Percentiles rank a stretch among this genome's conserved stretches.
phyloP scores from a whole-genome alignment of 2,888 invertebrate species.

The Nephrotoma appendiculata region DNA sequence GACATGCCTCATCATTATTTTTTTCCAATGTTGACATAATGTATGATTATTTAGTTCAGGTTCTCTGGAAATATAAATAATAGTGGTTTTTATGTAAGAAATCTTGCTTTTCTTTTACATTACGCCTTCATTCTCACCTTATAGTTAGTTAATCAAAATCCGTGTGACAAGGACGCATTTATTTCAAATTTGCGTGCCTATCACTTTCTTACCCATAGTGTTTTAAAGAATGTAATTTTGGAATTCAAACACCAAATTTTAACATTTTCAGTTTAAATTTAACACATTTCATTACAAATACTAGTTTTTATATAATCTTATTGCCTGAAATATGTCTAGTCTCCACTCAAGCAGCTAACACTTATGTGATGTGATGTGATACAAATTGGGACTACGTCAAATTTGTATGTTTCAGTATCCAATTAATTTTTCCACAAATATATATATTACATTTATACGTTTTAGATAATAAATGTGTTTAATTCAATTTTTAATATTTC shows the following conservation, averaged over 20 bases:
- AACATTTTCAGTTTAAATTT: not conserved
- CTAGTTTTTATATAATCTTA: not conserved
- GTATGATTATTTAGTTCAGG: not conserved
- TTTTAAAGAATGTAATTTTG: not conserved
- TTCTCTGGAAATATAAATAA: not conserved
- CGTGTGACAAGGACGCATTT: not conserved
- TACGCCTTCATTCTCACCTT: not conserved
- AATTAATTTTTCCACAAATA: not conserved
- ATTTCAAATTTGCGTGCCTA: not conserved
- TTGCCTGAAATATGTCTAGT: not conserved
- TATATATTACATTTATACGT: not conserved
- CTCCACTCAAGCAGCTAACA: not conserved
- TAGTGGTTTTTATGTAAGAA: not conserved
- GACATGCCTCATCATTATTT: constrained; percentile 11
- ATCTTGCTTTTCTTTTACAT: not conserved
- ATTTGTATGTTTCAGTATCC: not conserved
- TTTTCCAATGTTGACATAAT: constrained; percentile 7
- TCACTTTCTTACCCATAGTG: not conserved
- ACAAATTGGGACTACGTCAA: not conserved
- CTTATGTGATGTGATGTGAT: not conserved
- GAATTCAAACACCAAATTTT: not conserved
- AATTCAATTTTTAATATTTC: not conserved
- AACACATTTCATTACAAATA: not conserved
- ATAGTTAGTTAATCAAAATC: not conserved
- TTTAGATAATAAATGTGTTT: not conserved